Conservation (phyloP, 2,888 invertebrate genomes). For the Hirtodrosophila trivittata region DNA sequence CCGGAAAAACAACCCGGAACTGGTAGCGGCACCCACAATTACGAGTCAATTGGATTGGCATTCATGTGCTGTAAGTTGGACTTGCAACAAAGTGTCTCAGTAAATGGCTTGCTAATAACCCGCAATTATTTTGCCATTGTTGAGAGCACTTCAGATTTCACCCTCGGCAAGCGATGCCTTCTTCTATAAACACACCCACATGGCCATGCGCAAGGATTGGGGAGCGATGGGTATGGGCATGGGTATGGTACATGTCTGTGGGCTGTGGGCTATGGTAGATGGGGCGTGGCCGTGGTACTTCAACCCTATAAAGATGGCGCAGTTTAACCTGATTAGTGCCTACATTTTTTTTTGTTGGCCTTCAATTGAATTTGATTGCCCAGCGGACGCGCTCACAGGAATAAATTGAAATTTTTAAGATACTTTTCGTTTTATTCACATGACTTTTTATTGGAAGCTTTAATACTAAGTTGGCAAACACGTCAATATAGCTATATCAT, state of each 20-base stretch:
- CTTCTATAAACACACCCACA: slow-evolving; percentile 13
- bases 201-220: slow-evolving; percentile 28
- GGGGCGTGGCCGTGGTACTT: slow-evolving; percentile 24
- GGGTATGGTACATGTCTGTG: slow-evolving; percentile 2
- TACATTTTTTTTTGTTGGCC: slow-evolving; percentile 56
- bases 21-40: slow-evolving; percentile 21
- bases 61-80: slow-evolving; percentile 25
- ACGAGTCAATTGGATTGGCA: slow-evolving; percentile 41
- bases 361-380: slow-evolving; percentile 69
- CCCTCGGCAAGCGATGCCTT: slow-evolving; percentile 19
- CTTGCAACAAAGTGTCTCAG: slow-evolving; percentile 49
- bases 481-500: slow-evolving; percentile 27
- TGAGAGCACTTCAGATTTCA: slow-evolving; percentile 37
- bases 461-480: slow-evolving; percentile 55
- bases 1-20: slow-evolving; percentile 4
- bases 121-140: slow-evolving; percentile 70
- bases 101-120: slow-evolving; percentile 70
- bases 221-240: slow-evolving; percentile 7
- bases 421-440: slow-evolving; percentile 31
- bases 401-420: slow-evolving; percentile 17
- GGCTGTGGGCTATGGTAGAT: slow-evolving; percentile 14
- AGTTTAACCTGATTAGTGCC: slow-evolving; percentile 65
- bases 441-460: slow-evolving; percentile 64
- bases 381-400: slow-evolving; percentile 18
- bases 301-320: slow-evolving; percentile 59